Percentiles rank a stretch among this genome's conserved stretches.
Evolutionary conservation across 53 echinoderm and acorn worm species (phyloP).

Genomic region (Mesocentrotus franciscanus): DNA sequence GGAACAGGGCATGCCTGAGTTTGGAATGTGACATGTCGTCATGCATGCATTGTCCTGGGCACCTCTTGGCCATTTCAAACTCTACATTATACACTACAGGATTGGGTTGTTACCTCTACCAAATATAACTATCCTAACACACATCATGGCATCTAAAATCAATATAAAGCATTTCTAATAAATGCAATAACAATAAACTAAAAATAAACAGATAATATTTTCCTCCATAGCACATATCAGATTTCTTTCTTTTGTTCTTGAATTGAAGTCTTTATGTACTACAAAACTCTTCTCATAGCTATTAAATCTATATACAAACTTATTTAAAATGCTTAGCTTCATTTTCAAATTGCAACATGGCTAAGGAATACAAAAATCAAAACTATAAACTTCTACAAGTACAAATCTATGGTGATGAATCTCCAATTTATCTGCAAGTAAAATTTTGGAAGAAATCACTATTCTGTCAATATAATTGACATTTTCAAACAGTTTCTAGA

Average conservation of each 20-base stretch:
- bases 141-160: neutral
- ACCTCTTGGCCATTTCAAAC: slow-evolving; percentile 22
- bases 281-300: neutral
- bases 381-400: neutral
- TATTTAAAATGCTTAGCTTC: neutral
- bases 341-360: neutral
- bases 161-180: neutral
- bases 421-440: neutral
- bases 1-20: slow-evolving; percentile 29
- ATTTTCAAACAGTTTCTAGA: neutral
- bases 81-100: neutral
- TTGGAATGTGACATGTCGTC: slow-evolving; percentile 15
- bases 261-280: neutral
- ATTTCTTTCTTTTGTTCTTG: neutral
- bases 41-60: slow-evolving; percentile 33
- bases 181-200: neutral
- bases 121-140: neutral
- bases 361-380: neutral
- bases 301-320: neutral
- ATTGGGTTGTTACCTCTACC: neutral
- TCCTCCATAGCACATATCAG: neutral
- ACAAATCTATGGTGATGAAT: neutral
- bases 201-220: neutral
- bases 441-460: neutral
- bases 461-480: neutral